phyloP scores from a whole-genome alignment of 1,140 invertebrate genomes.

The Drosophila murphyi region DNA sequence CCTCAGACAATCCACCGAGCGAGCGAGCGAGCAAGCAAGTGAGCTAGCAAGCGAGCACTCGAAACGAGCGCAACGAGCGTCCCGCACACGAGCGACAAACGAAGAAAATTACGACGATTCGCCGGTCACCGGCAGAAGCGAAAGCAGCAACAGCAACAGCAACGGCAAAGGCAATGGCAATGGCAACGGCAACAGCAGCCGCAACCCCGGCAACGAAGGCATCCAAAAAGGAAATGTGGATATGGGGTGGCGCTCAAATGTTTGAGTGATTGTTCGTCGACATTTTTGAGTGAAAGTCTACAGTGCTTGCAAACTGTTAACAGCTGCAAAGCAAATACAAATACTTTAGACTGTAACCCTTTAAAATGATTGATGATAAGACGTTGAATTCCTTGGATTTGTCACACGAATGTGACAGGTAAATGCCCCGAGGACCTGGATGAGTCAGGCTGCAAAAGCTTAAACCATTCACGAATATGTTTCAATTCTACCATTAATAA shows the following conservation, averaged over 20 bases:
- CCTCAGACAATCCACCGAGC: constrained; percentile 48
- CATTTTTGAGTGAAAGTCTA: background rate
- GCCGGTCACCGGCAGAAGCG: constrained; percentile 56
- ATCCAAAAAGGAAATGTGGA: constrained; percentile 36
- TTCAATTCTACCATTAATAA: no score
- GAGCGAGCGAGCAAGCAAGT: constrained; percentile 47
- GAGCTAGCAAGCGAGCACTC: constrained; percentile 49
- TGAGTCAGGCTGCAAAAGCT: no score
- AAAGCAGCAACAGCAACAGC: constrained; percentile 29
- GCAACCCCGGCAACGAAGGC: constrained; percentile 8
- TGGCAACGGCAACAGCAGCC: constrained; percentile 15
- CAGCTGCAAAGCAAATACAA: background rate
- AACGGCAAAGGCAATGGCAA: constrained; percentile 21
- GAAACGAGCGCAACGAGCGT: constrained; percentile 5
- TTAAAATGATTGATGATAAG: no score
- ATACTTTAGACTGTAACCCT: no score
- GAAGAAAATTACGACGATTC: constrained; percentile 31
- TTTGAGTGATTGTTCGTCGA: constrained; percentile 21
- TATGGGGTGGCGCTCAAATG: constrained; percentile 23
- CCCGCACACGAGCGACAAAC: constrained; percentile 22
- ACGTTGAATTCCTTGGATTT: no score
- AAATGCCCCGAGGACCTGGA: no score
- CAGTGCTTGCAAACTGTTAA: constrained; percentile 3
- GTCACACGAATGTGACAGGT: no score
- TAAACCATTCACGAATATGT: no score